Evolutionary conservation across 2,888 invertebrate species (phyloP).

Genomic region (Eretmocerus hayati): DNA sequence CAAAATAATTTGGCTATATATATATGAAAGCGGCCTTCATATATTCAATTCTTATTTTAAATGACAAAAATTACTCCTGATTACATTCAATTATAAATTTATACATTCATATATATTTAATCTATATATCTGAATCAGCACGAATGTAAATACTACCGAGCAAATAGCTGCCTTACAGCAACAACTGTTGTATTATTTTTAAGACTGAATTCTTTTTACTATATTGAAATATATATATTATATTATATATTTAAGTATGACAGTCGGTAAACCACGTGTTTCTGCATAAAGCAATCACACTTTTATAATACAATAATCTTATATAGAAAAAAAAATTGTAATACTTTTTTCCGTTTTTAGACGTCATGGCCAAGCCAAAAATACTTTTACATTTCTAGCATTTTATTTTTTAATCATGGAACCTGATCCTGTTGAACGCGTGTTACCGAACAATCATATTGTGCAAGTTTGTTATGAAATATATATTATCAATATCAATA

Average conservation of each 20-base stretch:
- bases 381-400: constrained; percentile 10
- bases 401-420: constrained; percentile 13
- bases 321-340: background rate
- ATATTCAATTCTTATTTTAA: too few species aligned
- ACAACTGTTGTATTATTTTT: constrained; percentile 37
- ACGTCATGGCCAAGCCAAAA: background rate
- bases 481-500: constrained; percentile 19
- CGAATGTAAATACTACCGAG: constrained; percentile 26
- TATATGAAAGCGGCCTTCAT: too few species aligned
- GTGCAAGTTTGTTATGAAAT: constrained; percentile 35
- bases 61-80: too few species aligned
- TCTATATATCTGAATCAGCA: constrained; percentile 15
- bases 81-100: constrained; percentile 15
- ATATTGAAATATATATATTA: constrained; percentile 12
- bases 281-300: constrained; percentile 4
- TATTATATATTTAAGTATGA: constrained; percentile 4
- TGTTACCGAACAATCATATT: constrained; percentile 27
- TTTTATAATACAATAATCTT: background rate
- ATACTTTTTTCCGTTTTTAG: background rate
- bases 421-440: constrained; percentile 23
- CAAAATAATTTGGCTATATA: too few species aligned
- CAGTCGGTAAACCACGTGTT: constrained; percentile 8
- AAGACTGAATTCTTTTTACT: constrained; percentile 38
- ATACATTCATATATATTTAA: constrained; percentile 11
- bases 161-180: constrained; percentile 29